Evolutionary conservation across 92 coral and sea anemone genomes (phyloP), one percentile per base, ranked within the genome.

Genomic region (Porites evermanni): DNA sequence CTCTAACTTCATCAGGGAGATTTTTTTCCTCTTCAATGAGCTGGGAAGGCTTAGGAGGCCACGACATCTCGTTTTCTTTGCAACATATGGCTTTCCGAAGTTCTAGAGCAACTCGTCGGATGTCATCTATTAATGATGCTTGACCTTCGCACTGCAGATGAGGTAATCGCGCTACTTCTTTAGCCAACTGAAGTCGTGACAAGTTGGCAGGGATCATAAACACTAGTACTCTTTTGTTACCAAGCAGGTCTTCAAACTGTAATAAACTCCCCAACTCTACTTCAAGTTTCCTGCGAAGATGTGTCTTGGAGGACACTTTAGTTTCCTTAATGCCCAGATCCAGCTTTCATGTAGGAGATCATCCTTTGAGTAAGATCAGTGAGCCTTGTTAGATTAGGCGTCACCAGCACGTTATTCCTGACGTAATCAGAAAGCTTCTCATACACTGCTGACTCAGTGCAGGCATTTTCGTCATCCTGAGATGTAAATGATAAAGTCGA

Each of bases 201-300:
- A 80, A 63, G 32, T 21, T 90, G 63, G 70, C 70, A 29, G 88
- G 88, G 79, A 86, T 84, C 12, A 90, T 87, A 81, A 80, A 90
- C 80, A 89, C 20, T 64, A n/a, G n/a, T n/a, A n/a, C n/a, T n/a
- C 81, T 38, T 76, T 80, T 81, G 87, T 90, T 90, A 13, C 81
- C 80, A 67, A 86, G 90, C 52, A 90, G 78, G 68, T 86, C 90
- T 70, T 90, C 89, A 89, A 78, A 88, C 70, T 83, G 81, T 20
- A 89, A 72, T 2, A 89, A 12, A 12, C 59, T 53, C 1, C 59
- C 59, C 4, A 2, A 53, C 59, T 53, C 59, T 53, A 13, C 12
- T 2, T 53, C 59, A 53, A 53, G 59, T 53, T 53, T 29, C 12
- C 1, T 12, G 59, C 59, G 59, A 53, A 53, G 12, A 12, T 53